Percentiles rank a stretch among this genome's conserved stretches.
phyloP scores from a whole-genome alignment of 1,140 invertebrate genomes.

The Zaprionus inermis region DNA sequence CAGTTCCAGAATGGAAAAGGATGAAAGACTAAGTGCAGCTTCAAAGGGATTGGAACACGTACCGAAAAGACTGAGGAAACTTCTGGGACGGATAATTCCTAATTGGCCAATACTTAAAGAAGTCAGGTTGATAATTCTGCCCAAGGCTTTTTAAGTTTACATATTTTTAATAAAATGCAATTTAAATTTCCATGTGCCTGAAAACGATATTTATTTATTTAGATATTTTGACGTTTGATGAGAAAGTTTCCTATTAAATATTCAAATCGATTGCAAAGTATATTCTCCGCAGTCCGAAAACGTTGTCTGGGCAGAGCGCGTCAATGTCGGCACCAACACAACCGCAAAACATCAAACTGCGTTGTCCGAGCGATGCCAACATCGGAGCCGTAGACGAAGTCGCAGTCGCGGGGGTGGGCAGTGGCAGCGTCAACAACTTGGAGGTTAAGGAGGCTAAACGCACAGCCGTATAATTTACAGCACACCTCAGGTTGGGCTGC shows the following conservation, averaged over 20 bases:
- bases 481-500: constrained; percentile 37
- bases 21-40: background rate
- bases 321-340: constrained; percentile 52
- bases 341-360: constrained; percentile 75
- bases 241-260: background rate
- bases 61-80: background rate
- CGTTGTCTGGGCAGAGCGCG: constrained; percentile 24
- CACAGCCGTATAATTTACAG: constrained; percentile 74
- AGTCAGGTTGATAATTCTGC: background rate
- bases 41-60: background rate
- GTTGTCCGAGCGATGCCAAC: constrained; percentile 12
- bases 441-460: constrained; percentile 66
- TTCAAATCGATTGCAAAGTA: constrained; percentile 9
- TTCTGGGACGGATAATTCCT: constrained; percentile 2
- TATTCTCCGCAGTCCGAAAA: background rate
- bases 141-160: background rate
- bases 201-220: no score
- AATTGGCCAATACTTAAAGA: background rate
- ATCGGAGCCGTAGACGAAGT: background rate
- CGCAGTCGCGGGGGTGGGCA: background rate
- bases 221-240: no score
- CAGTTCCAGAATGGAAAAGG: background rate
- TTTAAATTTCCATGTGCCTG: background rate
- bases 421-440: constrained; percentile 31
- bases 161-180: background rate